Base-by-base conservation (phyloP, 2,113 vertebrate species). In the Salvelinus fontinalis region DNA sequence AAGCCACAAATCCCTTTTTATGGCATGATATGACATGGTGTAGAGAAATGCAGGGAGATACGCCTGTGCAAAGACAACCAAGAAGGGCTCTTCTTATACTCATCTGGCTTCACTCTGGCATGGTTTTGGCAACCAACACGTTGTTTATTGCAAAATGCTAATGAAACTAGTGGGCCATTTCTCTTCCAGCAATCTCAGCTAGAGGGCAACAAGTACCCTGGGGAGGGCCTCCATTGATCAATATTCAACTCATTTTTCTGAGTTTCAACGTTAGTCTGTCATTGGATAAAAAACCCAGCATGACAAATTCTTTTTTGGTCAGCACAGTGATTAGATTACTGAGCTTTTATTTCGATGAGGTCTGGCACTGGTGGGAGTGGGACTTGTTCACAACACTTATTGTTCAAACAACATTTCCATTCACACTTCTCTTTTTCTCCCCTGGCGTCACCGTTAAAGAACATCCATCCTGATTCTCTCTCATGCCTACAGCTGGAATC, bases 241-340 rank as follows among this genome's bases (percentile, higher is more conserved):
- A 75, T 80, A 82, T 85, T 82, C 78, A 73, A 73, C 78, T 70
- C 75, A 73, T 74, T 77, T 75, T 75, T 70, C 71, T 51, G 48
- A 66, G 48, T 74, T 84, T 82, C 72, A 75, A 57, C n/a, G 26
- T 75, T 75, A 44, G 71, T 13, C 5, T 16, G 78, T 75, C 83
- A 78, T 85, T 82, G 80, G 79, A 49, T 2, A 67, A 12, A 77
- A 39, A 75, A n/a, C 1, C 9, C 34, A 22, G 67, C 31, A 39
- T 22, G 34, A 39, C 67, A 57, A 16, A 69, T 69, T 9, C 1
- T 2, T 69, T 69, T n/a, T 22, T 3, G 2, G 29, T 69, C 67
- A 34, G 13, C 13, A 13, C 12, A 27, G 26, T 24, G 65, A 68
- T 13, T 68, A 22, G 34, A 69, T 69, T 69, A 48, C 20, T 7